Base-by-base conservation (phyloP, 2,113 vertebrate genomes). In the Oxyruncus cristatus region DNA sequence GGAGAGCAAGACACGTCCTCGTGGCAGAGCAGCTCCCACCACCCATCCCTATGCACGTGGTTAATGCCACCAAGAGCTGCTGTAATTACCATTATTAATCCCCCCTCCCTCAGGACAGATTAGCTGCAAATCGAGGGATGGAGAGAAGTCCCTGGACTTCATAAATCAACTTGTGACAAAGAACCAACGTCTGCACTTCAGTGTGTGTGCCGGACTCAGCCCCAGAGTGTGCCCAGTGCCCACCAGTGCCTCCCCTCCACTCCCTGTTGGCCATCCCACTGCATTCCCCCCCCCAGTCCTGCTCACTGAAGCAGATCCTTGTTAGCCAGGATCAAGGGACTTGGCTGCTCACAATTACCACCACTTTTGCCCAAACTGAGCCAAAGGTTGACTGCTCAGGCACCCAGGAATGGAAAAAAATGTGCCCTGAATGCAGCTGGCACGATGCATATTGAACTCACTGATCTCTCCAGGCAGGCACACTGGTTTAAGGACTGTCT, bases 71-170 rank as follows among this genome's bases (percentile, higher is more conserved):
- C 2, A 1, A n/a, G 79, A 80, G 67, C 67, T 72, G 26, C 76
- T 70, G 88, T 62, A 87, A 92, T 52, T 50, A 70, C 68, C 44
- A 28, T 50, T 84, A 88, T 89, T 89, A 91, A 85, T 85, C 52
- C 53, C 49, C 66, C 13, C 90, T 53, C 56, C 37, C 61, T 77
- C 90, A 52, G 75, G 73, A 80, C 35, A 33, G 6, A 30, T 85
- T 53, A 83, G 52, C 56, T 82, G 68, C 55, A 92, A 81, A 91
- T 10, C 52, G 63, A 92, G 30, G 39, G 73, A 84, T 32, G 32
- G 27, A 70, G 22, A 77, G 72, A 62, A 65, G 75, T 59, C 30
- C 17, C 61, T 30, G 49, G 55, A 47, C 74, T 27, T 82, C 50
- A 88, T 74, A 91, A 92, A 88, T 50, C 83, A 71, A 9, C 32